Base-by-base conservation (phyloP, 2,888 invertebrate genomes). In the Leptodirus hochenwartii region DNA sequence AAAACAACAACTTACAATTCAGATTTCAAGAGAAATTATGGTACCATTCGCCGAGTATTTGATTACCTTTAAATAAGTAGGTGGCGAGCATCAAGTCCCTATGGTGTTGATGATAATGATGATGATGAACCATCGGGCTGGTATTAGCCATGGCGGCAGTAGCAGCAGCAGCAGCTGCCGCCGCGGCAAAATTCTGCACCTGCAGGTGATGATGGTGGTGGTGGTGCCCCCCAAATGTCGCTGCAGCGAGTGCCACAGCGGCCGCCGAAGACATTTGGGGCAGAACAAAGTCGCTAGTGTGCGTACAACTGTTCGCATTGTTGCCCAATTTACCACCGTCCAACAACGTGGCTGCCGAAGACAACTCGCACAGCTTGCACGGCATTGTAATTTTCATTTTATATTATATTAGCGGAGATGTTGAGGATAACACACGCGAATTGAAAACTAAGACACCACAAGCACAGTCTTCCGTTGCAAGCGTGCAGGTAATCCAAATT, bases 11-110 rank as follows among this genome's bases (percentile, higher is more conserved):
- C 6, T 20, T 20, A 6, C 20, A 20, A 8, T 20, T 6, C 20
- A 20, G n/a, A 20, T 6, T n/a, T 20, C 6, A 20, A 8, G 20
- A 20, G 20, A 20, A 20, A 20, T n/a, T 20, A 20, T 20, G n/a
- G 6, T 20, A 8, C n/a, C 20, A 20, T 20, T 20, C 20, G 16
- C 16, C 11, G 17, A 16, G 27, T 17, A 15, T 33, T 23, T 25
- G 24, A 50, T 59, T 59, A 69, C 69, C 69, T 69, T 63, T 61
- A 43, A 70, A 59, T 50, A 69, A 58, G 56, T 66, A 69, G 42
- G 69, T 66, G 38, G 68, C 66, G 43, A 70, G 56, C 58, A 69
- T 62, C 61, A 69, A 63, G 51, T 70, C 68, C 56, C 64, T 64
- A 46, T 69, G 59, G 48, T 67, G n/a, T n/a, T n/a, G n/a, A n/a